Evolutionary conservation across 2,888 invertebrate species (phyloP).

Genomic region (Coelopa pilipes): DNA sequence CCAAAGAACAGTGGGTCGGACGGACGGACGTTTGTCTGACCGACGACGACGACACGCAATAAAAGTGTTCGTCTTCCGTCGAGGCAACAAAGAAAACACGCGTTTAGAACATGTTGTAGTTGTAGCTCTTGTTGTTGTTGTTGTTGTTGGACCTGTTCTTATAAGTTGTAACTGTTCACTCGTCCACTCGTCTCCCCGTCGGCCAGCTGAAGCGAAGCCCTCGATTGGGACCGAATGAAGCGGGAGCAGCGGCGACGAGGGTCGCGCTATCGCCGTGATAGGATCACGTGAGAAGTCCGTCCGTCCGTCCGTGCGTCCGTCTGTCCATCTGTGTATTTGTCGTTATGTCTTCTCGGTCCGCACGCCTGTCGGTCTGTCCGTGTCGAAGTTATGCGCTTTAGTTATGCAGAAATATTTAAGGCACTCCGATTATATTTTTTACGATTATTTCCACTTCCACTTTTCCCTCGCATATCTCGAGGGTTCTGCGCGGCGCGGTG

Average conservation of each 20-base stretch:
- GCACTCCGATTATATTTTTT: too few species aligned
- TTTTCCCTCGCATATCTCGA: background rate
- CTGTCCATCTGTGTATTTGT: too few species aligned
- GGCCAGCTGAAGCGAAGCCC: background rate
- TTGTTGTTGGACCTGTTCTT: too few species aligned
- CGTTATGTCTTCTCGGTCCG: too few species aligned
- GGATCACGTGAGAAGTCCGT: conserved; percentile 17
- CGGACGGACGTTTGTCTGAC: background rate
- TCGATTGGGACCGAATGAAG: conserved; percentile 32
- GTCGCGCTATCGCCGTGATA: conserved; percentile 7
- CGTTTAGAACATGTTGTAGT: too few species aligned
- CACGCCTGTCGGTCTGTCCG: too few species aligned
- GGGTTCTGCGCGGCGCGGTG: too few species aligned
- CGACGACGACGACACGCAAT: conserved; percentile 21
- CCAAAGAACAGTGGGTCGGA: too few species aligned
- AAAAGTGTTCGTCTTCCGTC: background rate
- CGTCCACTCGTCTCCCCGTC: too few species aligned
- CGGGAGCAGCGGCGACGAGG: background rate
- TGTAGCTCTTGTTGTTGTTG: too few species aligned
- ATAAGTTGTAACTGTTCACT: too few species aligned
- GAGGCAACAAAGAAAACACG: background rate
- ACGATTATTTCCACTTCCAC: background rate
- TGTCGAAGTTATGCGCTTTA: background rate
- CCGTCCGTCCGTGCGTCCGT: background rate
- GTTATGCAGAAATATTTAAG: conserved; percentile 7